Base-by-base conservation (phyloP, 2,888 invertebrate genomes). In the Charanyca ferruginea region DNA sequence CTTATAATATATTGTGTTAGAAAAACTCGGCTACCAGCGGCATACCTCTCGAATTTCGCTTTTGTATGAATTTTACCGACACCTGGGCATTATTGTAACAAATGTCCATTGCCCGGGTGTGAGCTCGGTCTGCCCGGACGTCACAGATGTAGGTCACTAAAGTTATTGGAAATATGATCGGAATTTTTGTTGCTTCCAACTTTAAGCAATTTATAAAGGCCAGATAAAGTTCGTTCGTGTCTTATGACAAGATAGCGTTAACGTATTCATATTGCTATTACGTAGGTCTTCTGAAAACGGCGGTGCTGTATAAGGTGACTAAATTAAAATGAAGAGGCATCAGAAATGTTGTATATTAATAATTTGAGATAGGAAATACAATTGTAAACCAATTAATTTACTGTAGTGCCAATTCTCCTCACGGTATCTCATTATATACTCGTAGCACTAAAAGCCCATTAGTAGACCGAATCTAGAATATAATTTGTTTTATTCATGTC, bases 81-180 rank as follows among this genome's bases (percentile, higher is more conserved):
- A 73, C 48, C 73, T 75, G 62, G 38, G 61, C 28, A 61, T 66
- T 73, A 63, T 28, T 47, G 63, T 67, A 54, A 63, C 67, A 64
- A 76, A 73, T 73, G 47, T 42, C 58, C 73, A 76, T 67, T 73
- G 47, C 45, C 58, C 73, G 64, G 54, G 53, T 13, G 22, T 23
- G 32, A 23, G 41, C 41, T 47, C 54, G 41, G 44, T 51, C 49
- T 35, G 44, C 57, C 45, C 65, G 44, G 42, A 16, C 55, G 60
- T 57, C 60, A 70, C 66, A 60, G 45, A 74, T 70, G 47, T 74
- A 74, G 79, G 77, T 74, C 77, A 65, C 69, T 57, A 61, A 66
- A 63, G 42, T 57, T 55, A 74, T 68, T 61, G 59, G 65, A 47
- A 66, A 61, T 45, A 55, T 32, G 51, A 73, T 38, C 52, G 23